Conservation (phyloP, 53 echinoderm and acorn worm species). For the Holothuria scabra region DNA sequence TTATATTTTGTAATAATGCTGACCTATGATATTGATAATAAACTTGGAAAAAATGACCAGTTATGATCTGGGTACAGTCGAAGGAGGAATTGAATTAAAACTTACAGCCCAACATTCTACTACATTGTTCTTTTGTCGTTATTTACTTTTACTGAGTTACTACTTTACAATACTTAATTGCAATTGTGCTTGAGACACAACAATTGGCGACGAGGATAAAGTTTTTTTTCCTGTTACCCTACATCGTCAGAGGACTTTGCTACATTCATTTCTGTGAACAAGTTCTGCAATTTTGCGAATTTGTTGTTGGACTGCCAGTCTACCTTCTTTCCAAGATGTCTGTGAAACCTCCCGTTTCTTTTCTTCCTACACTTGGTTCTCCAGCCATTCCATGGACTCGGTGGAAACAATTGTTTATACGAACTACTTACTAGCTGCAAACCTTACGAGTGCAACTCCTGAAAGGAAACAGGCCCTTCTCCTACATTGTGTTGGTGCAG, state of each 20-base stretch:
- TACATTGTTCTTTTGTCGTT: too few relatives aligned
- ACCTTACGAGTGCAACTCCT: slow-evolving; percentile 6
- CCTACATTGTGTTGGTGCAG: slow-evolving; percentile 17
- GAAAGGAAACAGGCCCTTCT: slow-evolving; percentile 29
- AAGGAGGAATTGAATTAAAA: too few relatives aligned
- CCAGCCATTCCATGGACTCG: not conserved
- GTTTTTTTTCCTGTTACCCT: not conserved
- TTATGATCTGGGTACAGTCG: too few relatives aligned
- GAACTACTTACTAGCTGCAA: slow-evolving; percentile 29
- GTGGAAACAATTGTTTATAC: slow-evolving; percentile 13
- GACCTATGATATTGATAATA: too few relatives aligned
- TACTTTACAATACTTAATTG: too few relatives aligned
- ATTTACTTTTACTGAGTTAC: too few relatives aligned
- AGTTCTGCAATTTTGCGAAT: too few relatives aligned
- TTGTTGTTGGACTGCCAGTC: too few relatives aligned
- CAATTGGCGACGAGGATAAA: slow-evolving; percentile 19
- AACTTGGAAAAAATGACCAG: too few relatives aligned
- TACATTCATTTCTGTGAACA: not conserved
- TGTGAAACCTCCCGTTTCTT: not conserved
- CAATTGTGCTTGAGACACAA: not conserved
- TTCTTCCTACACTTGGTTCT: not conserved
- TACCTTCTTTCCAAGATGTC: too few relatives aligned
- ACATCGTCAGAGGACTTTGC: not conserved
- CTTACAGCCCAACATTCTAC: too few relatives aligned
- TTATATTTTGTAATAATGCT: too few relatives aligned